Evolutionary conservation across 2,113 vertebrate species (phyloP).

Genomic region (Barbus barbus): DNA sequence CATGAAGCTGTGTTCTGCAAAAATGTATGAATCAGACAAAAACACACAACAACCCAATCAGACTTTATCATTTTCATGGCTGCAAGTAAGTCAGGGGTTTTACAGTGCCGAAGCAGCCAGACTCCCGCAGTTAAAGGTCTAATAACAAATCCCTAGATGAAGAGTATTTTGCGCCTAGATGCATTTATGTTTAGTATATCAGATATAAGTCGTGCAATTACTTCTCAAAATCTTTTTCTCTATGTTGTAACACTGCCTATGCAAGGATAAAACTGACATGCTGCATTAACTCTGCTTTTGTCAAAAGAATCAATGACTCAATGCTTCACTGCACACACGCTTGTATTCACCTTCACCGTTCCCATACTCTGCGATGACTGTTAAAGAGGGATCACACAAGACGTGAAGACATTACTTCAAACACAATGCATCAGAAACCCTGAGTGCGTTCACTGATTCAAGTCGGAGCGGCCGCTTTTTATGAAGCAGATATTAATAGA

Average conservation of each 20-base stretch:
- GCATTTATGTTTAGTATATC: neutral
- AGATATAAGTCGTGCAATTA: neutral
- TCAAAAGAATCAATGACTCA: constrained; percentile 45
- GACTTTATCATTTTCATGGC: neutral
- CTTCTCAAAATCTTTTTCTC: too few species aligned
- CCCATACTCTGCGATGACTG: constrained; percentile 6
- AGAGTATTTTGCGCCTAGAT: neutral
- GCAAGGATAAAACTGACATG: neutral
- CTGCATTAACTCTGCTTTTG: constrained; percentile 19
- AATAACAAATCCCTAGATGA: neutral
- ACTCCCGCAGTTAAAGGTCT: too few species aligned
- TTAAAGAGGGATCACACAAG: neutral
- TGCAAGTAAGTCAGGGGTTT: too few species aligned
- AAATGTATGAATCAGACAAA: neutral
- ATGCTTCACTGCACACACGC: constrained; percentile 17
- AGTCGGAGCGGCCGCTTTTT: neutral
- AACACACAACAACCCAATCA: constrained; percentile 6
- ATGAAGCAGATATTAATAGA: constrained; percentile 2
- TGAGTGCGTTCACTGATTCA: neutral
- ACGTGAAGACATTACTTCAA: constrained; percentile 8
- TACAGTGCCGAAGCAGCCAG: too few species aligned
- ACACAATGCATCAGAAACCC: neutral
- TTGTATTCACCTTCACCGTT: constrained; percentile 49
- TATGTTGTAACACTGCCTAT: neutral
- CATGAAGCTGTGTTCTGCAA: neutral